Evolutionary conservation across 2,113 vertebrate species (phyloP).

Genomic region (Pelusios castaneus): DNA sequence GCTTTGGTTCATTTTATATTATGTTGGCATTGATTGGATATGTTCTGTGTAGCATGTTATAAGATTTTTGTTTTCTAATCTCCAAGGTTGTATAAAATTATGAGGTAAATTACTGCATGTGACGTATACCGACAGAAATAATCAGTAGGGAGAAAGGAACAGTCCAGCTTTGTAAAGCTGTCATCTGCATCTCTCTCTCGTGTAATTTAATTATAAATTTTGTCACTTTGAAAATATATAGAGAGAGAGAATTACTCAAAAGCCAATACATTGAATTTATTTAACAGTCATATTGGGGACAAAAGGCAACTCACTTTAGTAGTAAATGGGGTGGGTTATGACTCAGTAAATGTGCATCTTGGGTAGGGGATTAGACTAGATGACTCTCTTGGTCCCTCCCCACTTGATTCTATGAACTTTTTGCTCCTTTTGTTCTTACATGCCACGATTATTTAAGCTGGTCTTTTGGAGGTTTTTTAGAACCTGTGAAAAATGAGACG

Average conservation of each 20-base stretch:
- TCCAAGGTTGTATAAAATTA: not conserved
- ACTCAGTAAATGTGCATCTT: not conserved
- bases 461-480: not conserved
- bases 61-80: conserved; percentile 48
- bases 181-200: not conserved
- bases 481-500: not conserved
- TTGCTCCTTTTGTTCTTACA: not conserved
- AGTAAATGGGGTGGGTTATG: not conserved
- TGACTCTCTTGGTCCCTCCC: not conserved
- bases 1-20: conserved; percentile 68
- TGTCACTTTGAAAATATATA: fast-evolving
- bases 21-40: conserved; percentile 60
- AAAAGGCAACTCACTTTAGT: not conserved
- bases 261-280: not conserved
- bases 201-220: not conserved
- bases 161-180: conserved; percentile 22
- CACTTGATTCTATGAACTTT: not conserved
- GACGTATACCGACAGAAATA: not conserved
- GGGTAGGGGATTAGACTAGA: not conserved
- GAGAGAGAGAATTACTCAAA: not conserved
- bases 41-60: conserved; percentile 64
- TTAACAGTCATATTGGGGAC: not conserved
- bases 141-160: not conserved
- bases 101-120: not conserved
- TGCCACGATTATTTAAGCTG: not conserved